phyloP scores from a whole-genome alignment of 2,797 vertebrate species.

The Meda fulgida region DNA sequence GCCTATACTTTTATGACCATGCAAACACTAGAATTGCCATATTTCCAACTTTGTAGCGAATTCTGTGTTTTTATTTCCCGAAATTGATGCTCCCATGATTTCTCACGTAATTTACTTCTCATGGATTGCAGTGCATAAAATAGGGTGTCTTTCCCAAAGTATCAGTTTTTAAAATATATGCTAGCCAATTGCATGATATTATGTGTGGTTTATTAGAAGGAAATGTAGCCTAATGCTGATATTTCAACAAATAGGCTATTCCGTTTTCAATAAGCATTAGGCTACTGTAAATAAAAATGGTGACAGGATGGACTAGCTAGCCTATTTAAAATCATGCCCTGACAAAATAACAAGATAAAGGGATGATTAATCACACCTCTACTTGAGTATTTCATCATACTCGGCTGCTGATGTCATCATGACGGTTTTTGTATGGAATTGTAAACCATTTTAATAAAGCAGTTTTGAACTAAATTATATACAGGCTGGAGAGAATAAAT shows the following conservation, averaged over 20 bases:
- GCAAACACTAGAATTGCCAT: background rate
- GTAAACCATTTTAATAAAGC: background rate
- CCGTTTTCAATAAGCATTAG: background rate
- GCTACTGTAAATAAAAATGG: background rate
- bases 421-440: background rate
- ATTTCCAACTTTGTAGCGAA: slow-evolving; percentile 28
- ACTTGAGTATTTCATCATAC: background rate
- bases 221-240: background rate
- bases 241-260: background rate
- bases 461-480: background rate
- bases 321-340: background rate
- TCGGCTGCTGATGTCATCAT: background rate
- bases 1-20: slow-evolving; percentile 30
- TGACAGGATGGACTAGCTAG: background rate
- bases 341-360: slow-evolving; percentile 1
- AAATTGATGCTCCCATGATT: slow-evolving; percentile 4
- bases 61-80: slow-evolving; percentile 8
- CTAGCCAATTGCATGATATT: background rate
- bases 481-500: background rate
- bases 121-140: background rate
- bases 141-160: background rate
- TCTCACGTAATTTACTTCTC: background rate
- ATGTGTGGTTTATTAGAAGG: background rate
- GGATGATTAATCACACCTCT: background rate
- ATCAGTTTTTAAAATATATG: background rate